Conservation (phyloP, 2,797 vertebrate species). For the Tapera naevia region DNA sequence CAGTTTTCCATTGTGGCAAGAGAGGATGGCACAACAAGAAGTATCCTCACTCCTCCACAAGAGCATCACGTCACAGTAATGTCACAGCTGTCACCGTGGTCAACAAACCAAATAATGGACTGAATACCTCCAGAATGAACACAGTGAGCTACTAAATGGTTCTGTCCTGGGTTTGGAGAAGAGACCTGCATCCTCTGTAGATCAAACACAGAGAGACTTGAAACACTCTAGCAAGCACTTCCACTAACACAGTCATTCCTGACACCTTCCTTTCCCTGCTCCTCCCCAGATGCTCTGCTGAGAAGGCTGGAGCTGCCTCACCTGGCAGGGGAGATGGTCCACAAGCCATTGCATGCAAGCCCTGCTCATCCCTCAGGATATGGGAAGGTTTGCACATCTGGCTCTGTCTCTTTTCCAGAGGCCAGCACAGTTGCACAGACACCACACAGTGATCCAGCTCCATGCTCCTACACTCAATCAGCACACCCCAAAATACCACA, state of each 20-base stretch:
- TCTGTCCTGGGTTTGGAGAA: neutral
- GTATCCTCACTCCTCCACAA: neutral
- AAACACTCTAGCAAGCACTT: rapidly evolving
- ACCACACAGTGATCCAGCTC: neutral
- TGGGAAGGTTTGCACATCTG: neutral
- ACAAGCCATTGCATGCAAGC: rapidly evolving
- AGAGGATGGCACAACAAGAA: rapidly evolving
- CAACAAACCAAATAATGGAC: neutral
- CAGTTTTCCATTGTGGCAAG: neutral
- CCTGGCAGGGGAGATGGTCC: neutral
- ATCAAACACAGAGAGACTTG: rapidly evolving
- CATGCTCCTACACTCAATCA: rapidly evolving
- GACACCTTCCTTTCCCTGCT: neutral
- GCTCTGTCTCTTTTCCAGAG: neutral
- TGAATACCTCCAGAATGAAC: rapidly evolving
- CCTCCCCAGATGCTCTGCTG: rapidly evolving
- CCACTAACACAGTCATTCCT: rapidly evolving
- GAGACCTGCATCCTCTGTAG: neutral
- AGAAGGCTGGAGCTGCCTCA: neutral
- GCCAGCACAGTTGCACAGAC: rapidly evolving
- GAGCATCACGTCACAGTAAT: rapidly evolving
- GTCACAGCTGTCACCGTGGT: neutral
- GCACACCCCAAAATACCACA: rapidly evolving
- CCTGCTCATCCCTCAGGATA: rapidly evolving
- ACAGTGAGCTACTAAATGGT: neutral